Base-by-base conservation (phyloP, 2,113 vertebrate genomes). In the Perca schrenkii region DNA sequence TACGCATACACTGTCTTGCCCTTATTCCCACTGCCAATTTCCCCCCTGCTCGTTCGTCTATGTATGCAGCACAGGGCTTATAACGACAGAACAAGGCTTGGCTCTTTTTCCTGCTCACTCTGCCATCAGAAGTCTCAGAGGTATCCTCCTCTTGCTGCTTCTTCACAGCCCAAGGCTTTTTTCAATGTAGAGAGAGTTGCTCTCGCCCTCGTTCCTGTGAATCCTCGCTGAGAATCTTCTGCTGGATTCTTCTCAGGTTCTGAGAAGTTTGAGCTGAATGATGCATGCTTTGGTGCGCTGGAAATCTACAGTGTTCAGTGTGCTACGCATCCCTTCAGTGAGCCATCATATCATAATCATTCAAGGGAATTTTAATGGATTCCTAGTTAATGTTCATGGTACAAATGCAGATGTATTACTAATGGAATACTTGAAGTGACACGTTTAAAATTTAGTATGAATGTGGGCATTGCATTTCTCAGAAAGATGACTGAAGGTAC, bases 21-120 rank as follows among this genome's bases (percentile, higher is more conserved):
- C 85, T 93, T 91, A 92, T 91, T 93, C 85, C 91, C 87, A 78
- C 77, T 89, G 84, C 91, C 89, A 91, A 90, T 93, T 89, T 88
- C 88, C 87, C 78, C 83, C 82, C 54, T 79, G 82, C 76, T 80
- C 77, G 25, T 65, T 83, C 34, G 69, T 74, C 61, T 68, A 66
- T 73, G 81, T 84, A 80, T 86, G 89, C 82, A 67, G 86, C 61
- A 63, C 82, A 74, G 76, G 75, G 84, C 85, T 84, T 88, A 86
- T 86, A 79, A 83, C 56, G 14, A 80, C 77, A 88, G 83, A 85
- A 83, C 84, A 84, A 88, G 91, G 68, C 83, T 84, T 89, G 91
- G 91, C 88, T 88, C 82, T 80, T 75, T 80, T 85, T 80, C 89
- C 86, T 65, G 83, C 85, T 79, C 83, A 67, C 85, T 82, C 79